These are phyloP conservation scores for Gallinago jamesoni DNA, from an alignment of 2,113 vertebrate genomes.

Conservation along the genomic window DNA sequence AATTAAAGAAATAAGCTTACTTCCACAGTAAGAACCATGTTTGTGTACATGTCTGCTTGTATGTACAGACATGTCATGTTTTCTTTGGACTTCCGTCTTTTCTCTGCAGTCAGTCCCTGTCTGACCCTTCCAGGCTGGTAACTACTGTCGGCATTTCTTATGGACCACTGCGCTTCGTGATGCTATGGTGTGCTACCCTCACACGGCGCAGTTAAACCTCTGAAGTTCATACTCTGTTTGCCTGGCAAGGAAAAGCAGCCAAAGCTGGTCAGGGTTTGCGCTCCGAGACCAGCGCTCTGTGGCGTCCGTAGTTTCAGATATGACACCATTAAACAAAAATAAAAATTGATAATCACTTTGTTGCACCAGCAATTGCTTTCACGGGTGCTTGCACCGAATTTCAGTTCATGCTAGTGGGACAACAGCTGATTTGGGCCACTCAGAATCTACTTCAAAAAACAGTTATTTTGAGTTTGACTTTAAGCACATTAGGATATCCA, in stretches of 20 bases:
- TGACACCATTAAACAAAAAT: not conserved
- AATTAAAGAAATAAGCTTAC: not conserved
- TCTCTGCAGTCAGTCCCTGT: not conserved
- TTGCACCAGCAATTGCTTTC: not conserved
- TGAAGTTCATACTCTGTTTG: not conserved
- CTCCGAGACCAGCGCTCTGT: not conserved
- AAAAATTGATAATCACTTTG: not conserved
- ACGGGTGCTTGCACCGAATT: not conserved
- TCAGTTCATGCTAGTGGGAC: not conserved
- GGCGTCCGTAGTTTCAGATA: not conserved
- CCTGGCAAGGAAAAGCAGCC: not conserved
- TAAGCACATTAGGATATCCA: not conserved
- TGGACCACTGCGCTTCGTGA: not conserved
- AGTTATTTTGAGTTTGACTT: not conserved
- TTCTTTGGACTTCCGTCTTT: not conserved
- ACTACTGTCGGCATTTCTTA: not conserved
- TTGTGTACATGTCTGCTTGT: not conserved
- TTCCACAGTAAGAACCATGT: not conserved
- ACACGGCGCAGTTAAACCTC: not conserved
- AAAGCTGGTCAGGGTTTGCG: not conserved
- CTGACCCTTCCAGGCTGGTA: not conserved
- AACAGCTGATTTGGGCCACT: not conserved
- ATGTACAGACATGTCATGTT: not conserved
- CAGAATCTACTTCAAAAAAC: not conserved
- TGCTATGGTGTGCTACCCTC: fast-evolving